A percentile compares a stretch with the other conserved stretches of the same genome.
phyloP scores from a whole-genome alignment of 1,140 invertebrate species.

The Venturia canescens region DNA sequence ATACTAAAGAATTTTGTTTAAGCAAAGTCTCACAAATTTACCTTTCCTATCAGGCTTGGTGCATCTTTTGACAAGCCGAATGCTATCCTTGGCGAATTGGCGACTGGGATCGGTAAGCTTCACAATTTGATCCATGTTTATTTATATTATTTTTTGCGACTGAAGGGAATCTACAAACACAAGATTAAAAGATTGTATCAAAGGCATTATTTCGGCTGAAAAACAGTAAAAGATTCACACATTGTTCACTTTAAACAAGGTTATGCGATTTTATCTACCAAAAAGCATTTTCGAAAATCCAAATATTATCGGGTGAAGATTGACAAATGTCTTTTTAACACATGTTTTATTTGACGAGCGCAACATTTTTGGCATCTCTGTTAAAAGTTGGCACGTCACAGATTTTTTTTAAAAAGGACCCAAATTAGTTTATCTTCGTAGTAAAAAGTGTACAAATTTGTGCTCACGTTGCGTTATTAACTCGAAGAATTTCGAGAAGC shows the following conservation, averaged over 20 bases:
- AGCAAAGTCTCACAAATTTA: constrained; percentile 70
- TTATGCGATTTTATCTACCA: neutral
- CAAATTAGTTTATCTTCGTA: neutral
- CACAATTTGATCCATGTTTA: constrained; percentile 96
- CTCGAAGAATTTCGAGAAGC: neutral
- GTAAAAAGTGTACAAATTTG: neutral
- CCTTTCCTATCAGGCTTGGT: constrained; percentile 99
- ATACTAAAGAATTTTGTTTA: neutral
- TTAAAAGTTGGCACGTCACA: constrained; percentile 1
- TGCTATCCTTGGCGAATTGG: constrained; percentile 98
- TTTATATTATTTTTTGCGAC: neutral
- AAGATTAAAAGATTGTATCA: neutral
- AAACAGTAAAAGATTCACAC: neutral
- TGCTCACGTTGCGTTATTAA: neutral
- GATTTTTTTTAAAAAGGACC: neutral
- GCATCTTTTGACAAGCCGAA: constrained; percentile 98
- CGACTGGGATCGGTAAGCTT: constrained; percentile 96
- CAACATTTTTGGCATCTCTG: neutral
- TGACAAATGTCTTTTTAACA: neutral
- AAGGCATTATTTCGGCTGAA: neutral
- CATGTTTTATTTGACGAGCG: neutral
- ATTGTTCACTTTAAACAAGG: neutral
- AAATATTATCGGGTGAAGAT: neutral
- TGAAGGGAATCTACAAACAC: constrained; percentile 16
- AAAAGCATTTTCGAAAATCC: neutral